Evolutionary conservation across 2,888 invertebrate genomes (phyloP).

Genomic region (Luffia ferchaultella): DNA sequence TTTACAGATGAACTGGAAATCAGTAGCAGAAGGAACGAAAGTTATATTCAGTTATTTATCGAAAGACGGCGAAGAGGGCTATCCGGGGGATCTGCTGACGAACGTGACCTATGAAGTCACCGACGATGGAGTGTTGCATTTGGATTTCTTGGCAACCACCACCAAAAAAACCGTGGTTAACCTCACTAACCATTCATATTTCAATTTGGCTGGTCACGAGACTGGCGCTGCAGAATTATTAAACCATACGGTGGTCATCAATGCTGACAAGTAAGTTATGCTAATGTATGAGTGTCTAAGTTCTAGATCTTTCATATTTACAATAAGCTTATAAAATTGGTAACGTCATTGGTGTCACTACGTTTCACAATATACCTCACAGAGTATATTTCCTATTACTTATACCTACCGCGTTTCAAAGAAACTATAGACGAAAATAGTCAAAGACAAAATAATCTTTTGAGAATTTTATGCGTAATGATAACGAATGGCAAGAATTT

Average conservation of each 20-base stretch:
- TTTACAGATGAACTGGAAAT: conserved; percentile 69
- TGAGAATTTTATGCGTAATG: no score
- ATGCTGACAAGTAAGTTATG: conserved; percentile 73
- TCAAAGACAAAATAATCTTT: no score
- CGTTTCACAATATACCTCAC: no score
- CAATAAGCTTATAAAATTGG: no score
- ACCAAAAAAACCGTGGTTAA: conserved; percentile 86
- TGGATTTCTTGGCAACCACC: conserved; percentile 76
- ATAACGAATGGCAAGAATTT: no score
- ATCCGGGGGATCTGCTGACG: conserved; percentile 83
- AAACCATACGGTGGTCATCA: conserved; percentile 73
- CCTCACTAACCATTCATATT: conserved; percentile 92
- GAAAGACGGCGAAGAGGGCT: conserved; percentile 86
- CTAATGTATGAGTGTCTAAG: no score
- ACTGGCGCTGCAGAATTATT: conserved; percentile 71
- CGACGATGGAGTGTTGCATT: conserved; percentile 71
- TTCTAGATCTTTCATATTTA: no score
- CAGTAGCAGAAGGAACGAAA: conserved; percentile 61
- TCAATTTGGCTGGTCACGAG: conserved; percentile 89
- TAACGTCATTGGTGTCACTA: no score
- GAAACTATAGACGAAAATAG: no score
- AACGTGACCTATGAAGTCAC: conserved; percentile 75
- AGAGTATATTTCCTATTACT: no score
- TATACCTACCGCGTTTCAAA: no score
- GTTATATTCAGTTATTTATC: conserved; percentile 80